These are phyloP conservation scores for Nannospalax galili DNA, from an alignment of 2,113 vertebrate genomes.

Conservation along the genomic window DNA sequence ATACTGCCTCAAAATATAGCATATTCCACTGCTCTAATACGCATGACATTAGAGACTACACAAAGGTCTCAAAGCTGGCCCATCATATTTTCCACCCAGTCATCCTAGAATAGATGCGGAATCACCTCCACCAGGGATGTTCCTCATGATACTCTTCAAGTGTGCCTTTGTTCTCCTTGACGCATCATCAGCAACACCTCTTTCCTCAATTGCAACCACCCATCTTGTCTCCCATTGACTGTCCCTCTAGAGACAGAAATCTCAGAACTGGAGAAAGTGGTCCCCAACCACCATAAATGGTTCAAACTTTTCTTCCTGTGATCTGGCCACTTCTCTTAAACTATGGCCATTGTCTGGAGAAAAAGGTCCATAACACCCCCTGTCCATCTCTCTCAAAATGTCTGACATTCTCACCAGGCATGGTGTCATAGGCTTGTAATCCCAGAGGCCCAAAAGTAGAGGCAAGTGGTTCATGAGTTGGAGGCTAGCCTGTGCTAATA, in stretches of 20 bases:
- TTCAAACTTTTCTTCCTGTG: background rate
- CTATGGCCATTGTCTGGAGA: background rate
- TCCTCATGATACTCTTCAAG: background rate
- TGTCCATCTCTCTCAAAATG: background rate
- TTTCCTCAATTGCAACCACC: background rate
- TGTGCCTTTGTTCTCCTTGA: background rate
- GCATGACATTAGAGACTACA: too few species aligned
- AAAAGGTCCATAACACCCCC: background rate
- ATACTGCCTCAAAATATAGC: background rate
- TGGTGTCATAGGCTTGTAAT: background rate
- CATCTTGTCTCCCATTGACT: background rate
- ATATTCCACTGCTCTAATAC: background rate
- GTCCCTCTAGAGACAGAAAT: background rate
- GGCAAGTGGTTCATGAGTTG: background rate
- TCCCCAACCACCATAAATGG: background rate
- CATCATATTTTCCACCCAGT: background rate
- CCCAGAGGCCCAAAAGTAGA: background rate
- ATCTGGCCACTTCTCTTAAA: background rate
- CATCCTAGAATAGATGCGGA: background rate
- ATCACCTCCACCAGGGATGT: background rate
- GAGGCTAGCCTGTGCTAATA: background rate
- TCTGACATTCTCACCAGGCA: background rate
- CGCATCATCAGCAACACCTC: background rate
- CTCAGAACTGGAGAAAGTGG: background rate
- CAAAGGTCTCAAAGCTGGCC: background rate